Base-by-base conservation (phyloP, 2,113 vertebrate species). In the Ochotona princeps region DNA sequence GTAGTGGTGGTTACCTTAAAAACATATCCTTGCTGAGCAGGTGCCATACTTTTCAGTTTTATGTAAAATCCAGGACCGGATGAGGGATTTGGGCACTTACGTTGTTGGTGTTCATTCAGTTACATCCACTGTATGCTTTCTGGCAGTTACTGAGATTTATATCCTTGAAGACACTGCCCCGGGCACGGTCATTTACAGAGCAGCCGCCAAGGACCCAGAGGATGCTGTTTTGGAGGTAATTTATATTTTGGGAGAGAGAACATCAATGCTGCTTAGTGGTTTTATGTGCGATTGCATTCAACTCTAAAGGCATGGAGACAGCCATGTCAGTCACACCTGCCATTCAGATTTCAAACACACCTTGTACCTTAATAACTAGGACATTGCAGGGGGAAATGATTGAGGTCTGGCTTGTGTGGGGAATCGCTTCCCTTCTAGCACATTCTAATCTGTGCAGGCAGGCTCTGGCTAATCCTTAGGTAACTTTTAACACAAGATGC, bases 151-250 rank as follows among this genome's bases (percentile, higher is more conserved):
- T 80, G 94, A 97, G 95, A 93, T 97, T 94, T 97, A 95, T 49
- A 93, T 97, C 74, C 67, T 79, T 47, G 96, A 97, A 92, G 95
- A 97, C 63, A 96, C 66, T 49, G 83, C 65, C 2, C n/a, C 9
- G 0, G 92, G 94, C 82, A 96, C 81, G 20, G 49, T 89, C 80
- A 89, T 96, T 93, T 97, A 97, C 88, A 94, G 81, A 95, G 70
- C 92, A 35, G 32, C 5, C 1, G 96, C 96, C 57, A 76, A 75
- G 51, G 96, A 97, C 25, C 93, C 93, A 1, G 97, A 97, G 23
- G 80, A 93, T 90, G 89, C 91, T 79, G 74, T 87, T 69, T 92
- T 97, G 91, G 65, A 96, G 96, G 96, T 97, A 97, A 96, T 94
- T 91, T 84, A 91, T 75, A 30, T 61, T 85, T 89, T 88, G 75